A percentile compares a stretch with the other conserved stretches of the same genome.
Conservation (phyloP, 2,113 vertebrate genomes). For the Calypte anna region DNA sequence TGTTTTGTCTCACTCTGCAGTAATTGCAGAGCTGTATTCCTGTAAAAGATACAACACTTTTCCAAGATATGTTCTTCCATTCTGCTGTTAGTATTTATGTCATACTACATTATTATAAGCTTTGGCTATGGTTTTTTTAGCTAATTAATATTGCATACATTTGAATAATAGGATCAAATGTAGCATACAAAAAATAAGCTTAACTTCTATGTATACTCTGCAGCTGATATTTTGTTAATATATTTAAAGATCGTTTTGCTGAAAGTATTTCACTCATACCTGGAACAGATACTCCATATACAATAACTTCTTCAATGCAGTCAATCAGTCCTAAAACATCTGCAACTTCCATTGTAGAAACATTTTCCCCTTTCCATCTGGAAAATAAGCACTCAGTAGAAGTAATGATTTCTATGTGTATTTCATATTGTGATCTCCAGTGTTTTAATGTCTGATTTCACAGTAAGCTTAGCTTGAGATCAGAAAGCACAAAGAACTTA, state of each 20-base stretch:
- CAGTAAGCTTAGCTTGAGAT: not conserved
- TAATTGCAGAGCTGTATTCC: not conserved
- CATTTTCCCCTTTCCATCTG: conserved; percentile 94
- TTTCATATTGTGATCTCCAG: not conserved
- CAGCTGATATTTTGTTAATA: not conserved
- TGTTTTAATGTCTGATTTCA: not conserved
- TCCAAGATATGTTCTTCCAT: not conserved
- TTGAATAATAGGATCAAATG: not conserved
- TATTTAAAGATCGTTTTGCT: not conserved
- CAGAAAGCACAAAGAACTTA: not conserved
- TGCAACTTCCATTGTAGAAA: conserved; percentile 84
- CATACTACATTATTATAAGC: not conserved
- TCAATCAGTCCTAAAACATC: conserved; percentile 68
- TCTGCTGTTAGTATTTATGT: not conserved
- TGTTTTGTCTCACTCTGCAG: not conserved
- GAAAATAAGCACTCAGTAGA: not conserved
- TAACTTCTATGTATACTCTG: not conserved
- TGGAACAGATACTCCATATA: conserved; percentile 88
- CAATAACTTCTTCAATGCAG: conserved; percentile 81
- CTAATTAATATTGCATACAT: not conserved
- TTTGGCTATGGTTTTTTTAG: not conserved
- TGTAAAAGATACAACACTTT: not conserved
- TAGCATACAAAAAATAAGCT: not conserved
- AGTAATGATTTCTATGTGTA: not conserved
- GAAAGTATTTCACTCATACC: conserved; percentile 67